Conservation (phyloP, 30 jellyfish, hydroid and myxozoan genomes). For the Aurelia sp. region DNA sequence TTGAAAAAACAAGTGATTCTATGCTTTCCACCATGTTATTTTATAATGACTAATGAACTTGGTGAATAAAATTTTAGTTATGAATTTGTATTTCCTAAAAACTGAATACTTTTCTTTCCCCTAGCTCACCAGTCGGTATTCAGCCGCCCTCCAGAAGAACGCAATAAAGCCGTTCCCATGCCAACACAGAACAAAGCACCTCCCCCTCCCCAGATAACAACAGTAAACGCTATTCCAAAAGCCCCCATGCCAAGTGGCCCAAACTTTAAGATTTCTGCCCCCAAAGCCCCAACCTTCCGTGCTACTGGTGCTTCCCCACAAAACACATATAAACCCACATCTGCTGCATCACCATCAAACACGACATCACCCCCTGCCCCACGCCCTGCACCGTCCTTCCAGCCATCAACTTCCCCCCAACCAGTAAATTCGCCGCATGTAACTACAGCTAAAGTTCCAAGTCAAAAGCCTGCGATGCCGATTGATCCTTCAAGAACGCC, state of each 20-base stretch:
- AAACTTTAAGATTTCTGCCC: slow-evolving; percentile 64
- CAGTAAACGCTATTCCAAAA: slow-evolving; percentile 82
- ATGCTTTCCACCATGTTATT: too few species aligned
- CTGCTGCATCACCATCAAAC: slow-evolving; percentile 11
- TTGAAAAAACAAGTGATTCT: too few species aligned
- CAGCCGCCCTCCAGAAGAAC: slow-evolving; percentile 73
- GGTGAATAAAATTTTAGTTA: too few species aligned
- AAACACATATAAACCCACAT: slow-evolving; percentile 15
- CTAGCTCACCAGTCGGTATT: slow-evolving; percentile 78
- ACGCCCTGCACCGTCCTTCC: slow-evolving; percentile 70
- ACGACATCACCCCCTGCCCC: slow-evolving; percentile 7
- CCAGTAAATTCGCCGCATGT: slow-evolving; percentile 35
- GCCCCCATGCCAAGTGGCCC: slow-evolving; percentile 92
- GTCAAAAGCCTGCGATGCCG: slow-evolving; percentile 23
- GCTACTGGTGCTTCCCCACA: slow-evolving; percentile 5
- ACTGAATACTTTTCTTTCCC: not conserved
- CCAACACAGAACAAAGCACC: slow-evolving; percentile 31
- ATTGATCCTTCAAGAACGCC: slow-evolving; percentile 62
- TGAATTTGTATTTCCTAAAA: not conserved
- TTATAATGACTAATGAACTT: too few species aligned
- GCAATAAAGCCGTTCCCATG: slow-evolving; percentile 77
- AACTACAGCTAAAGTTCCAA: slow-evolving; percentile 29
- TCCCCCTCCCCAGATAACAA: slow-evolving; percentile 44
- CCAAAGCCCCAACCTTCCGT: slow-evolving; percentile 77
- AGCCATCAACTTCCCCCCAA: slow-evolving; percentile 56